Evolutionary conservation across 92 coral and sea anemone genomes (phyloP).

Genomic region (Bergia sp.): DNA sequence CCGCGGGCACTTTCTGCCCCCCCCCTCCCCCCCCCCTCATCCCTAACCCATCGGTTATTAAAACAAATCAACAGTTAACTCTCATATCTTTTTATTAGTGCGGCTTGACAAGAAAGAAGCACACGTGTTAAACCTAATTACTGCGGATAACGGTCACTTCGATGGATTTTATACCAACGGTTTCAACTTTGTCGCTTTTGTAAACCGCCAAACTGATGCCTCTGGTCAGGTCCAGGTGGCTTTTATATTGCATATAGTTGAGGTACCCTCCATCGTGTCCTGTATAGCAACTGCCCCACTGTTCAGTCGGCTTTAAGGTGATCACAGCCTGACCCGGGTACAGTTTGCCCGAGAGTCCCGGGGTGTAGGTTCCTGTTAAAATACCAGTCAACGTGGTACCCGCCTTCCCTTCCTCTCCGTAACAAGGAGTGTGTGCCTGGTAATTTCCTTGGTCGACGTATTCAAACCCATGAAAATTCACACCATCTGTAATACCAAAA

Average conservation of each 20-base stretch:
- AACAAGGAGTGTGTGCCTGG: background rate
- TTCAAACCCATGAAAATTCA: background rate
- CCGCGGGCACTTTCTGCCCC: too few relatives aligned
- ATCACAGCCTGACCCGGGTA: constrained; percentile 30
- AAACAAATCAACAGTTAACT: too few relatives aligned
- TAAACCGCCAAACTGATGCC: background rate
- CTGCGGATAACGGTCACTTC: background rate
- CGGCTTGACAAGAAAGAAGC: background rate
- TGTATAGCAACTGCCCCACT: constrained; percentile 44
- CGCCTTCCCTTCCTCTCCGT: background rate
- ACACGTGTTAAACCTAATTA: background rate
- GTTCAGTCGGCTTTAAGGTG: constrained; percentile 38
- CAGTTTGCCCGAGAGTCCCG: background rate
- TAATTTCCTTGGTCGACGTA: background rate
- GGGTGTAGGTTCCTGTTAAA: background rate
- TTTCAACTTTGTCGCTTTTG: background rate
- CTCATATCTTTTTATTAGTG: too few relatives aligned
- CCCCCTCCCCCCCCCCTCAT: too few relatives aligned
- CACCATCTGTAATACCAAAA: background rate
- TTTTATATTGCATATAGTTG: background rate
- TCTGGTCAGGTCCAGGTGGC: background rate
- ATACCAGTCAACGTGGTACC: background rate
- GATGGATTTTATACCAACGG: background rate
- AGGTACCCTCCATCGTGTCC: constrained; percentile 43
- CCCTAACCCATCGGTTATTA: too few relatives aligned